phyloP scores from a whole-genome alignment of 2,113 vertebrate genomes.

The Empidonax alnorum region DNA sequence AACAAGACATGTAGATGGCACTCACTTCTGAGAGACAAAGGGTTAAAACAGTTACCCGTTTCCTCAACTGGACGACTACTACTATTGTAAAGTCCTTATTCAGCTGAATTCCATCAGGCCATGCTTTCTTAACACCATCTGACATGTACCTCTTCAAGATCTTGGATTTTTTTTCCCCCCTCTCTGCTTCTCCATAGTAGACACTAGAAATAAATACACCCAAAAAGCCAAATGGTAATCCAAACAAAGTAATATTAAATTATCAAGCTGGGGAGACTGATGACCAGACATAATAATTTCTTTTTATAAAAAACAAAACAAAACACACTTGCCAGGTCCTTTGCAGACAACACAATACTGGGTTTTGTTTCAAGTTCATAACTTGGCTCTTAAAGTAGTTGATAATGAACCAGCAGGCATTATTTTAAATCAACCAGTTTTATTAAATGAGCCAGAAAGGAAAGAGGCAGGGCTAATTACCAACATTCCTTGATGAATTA shows the following conservation, averaged over 20 bases:
- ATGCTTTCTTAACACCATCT: slow-evolving; percentile 40
- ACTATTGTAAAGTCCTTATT: slow-evolving; percentile 39
- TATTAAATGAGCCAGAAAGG: slow-evolving; percentile 88
- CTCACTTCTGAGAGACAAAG: slow-evolving; percentile 4
- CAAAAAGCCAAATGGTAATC: slow-evolving; percentile 39
- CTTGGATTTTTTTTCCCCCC: background rate
- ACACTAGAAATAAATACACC: slow-evolving; percentile 40
- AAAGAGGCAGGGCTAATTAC: slow-evolving; percentile 91
- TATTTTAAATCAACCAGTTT: slow-evolving; percentile 84
- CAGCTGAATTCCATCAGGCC: slow-evolving; percentile 75
- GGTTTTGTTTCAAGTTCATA: slow-evolving; percentile 79
- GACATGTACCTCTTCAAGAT: slow-evolving; percentile 57
- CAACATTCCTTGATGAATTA: slow-evolving; percentile 94
- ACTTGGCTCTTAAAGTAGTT: slow-evolving; percentile 79
- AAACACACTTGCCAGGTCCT: slow-evolving; percentile 15
- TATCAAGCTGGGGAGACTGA: background rate
- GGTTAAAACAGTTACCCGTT: slow-evolving; percentile 26
- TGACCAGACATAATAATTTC: background rate
- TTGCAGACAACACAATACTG: slow-evolving; percentile 68
- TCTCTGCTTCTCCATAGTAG: slow-evolving; percentile 5
- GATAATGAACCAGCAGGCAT: slow-evolving; percentile 86
- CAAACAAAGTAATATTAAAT: slow-evolving; percentile 61
- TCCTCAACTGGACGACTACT: slow-evolving; percentile 2
- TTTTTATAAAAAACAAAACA: background rate
- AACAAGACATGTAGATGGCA: background rate